Percentiles rank a stretch among this genome's conserved stretches.
These are phyloP conservation scores for Tribolium madens DNA, from an alignment of 1,140 invertebrate species.

Conservation along the genomic window DNA sequence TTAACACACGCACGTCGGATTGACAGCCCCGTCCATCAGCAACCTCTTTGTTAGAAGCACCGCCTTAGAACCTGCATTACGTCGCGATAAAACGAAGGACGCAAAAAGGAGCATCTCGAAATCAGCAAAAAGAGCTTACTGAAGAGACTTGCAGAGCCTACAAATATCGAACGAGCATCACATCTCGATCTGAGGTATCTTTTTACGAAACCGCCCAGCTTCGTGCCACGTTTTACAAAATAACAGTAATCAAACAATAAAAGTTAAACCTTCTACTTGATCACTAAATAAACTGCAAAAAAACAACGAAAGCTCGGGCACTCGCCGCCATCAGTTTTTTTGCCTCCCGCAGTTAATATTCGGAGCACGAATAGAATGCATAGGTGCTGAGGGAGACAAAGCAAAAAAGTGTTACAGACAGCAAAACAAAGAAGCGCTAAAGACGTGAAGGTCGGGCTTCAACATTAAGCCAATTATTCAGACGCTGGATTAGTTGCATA, in stretches of 20 bases:
- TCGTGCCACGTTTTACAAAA: constrained; percentile 42
- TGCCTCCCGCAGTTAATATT: constrained; percentile 41
- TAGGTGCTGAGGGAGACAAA: constrained; percentile 36
- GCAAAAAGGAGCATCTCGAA: constrained; percentile 23
- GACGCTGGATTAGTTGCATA: constrained; percentile 15
- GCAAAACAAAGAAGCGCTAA: constrained; percentile 48
- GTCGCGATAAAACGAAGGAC: constrained; percentile 1
- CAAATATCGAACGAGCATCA: constrained; percentile 20
- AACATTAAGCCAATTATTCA: constrained; percentile 31
- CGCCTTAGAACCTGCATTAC: constrained; percentile 37
- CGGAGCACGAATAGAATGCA: constrained; percentile 41
- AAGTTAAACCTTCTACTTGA: constrained; percentile 43
- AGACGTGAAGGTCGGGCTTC: constrained; percentile 25
- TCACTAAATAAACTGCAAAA: constrained; percentile 40
- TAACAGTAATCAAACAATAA: constrained; percentile 49
- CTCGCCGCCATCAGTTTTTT: constrained; percentile 32
- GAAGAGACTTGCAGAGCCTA: not conserved
- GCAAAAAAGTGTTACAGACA: constrained; percentile 49
- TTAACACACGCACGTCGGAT: constrained; percentile 39
- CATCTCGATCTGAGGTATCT: constrained; percentile 16
- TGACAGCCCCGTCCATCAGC: constrained; percentile 41
- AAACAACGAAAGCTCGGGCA: constrained; percentile 5
- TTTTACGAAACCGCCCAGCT: constrained; percentile 39
- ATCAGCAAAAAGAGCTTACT: constrained; percentile 13
- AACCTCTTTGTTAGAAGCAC: constrained; percentile 33